phyloP scores from a whole-genome alignment of 2,888 invertebrate genomes.

The Stenotaenia linearis region DNA sequence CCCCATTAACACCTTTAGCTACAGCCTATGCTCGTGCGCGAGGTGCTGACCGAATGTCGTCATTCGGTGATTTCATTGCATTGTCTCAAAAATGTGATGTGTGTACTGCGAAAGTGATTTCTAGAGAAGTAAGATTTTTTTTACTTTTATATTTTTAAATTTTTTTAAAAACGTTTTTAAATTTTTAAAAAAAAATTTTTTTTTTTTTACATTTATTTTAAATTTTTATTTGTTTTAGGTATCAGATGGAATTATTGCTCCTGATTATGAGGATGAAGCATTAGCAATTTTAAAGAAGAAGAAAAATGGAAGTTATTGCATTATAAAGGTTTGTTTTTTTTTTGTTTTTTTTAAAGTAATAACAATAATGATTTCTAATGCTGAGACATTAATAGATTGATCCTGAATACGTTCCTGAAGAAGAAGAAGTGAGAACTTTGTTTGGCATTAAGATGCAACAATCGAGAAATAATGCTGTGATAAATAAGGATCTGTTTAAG shows the following conservation, averaged over 20 bases:
- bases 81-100: slow-evolving; percentile 86
- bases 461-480: slow-evolving; percentile 78
- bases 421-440: slow-evolving; percentile 73
- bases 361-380: no score
- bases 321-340: slow-evolving; percentile 59
- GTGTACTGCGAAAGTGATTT: slow-evolving; percentile 84
- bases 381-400: slow-evolving; percentile 63
- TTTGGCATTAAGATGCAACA: slow-evolving; percentile 82
- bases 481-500: slow-evolving; percentile 67
- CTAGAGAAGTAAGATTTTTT: slow-evolving; percentile 54
- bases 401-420: slow-evolving; percentile 70
- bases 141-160: not conserved
- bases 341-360: not conserved
- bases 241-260: slow-evolving; percentile 97
- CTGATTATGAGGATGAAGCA: slow-evolving; percentile 78
- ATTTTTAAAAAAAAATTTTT: no score
- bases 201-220: no score
- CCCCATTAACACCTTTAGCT: slow-evolving; percentile 71
- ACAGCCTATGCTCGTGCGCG: slow-evolving; percentile 91
- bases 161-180: no score
- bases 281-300: slow-evolving; percentile 83
- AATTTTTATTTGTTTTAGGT: slow-evolving; percentile 52
- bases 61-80: slow-evolving; percentile 96
- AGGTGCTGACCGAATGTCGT: slow-evolving; percentile 98
- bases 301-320: slow-evolving; percentile 86